A percentile compares a stretch with the other conserved stretches of the same genome.
phyloP scores from a whole-genome alignment of 2,113 vertebrate species.

The Pica pica region DNA sequence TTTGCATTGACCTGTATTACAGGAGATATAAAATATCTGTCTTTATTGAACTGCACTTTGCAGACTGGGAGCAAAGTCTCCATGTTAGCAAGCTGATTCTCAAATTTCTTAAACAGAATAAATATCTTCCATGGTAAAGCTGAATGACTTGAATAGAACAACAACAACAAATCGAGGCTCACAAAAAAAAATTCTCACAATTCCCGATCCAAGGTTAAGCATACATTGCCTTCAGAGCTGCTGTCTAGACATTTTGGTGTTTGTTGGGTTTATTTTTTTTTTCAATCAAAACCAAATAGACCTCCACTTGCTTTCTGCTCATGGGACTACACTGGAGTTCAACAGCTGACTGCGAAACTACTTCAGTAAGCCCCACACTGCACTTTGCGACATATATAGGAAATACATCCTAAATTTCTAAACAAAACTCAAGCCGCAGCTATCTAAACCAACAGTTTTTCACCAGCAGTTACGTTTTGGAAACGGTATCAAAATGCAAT shows the following conservation, averaged over 20 bases:
- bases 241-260: neutral
- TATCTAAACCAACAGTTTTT: neutral
- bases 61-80: neutral
- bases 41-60: neutral
- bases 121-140: neutral
- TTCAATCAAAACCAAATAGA: neutral
- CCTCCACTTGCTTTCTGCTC: neutral
- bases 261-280: too few relatives aligned
- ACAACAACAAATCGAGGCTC: neutral
- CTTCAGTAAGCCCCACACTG: neutral
- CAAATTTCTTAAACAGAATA: neutral
- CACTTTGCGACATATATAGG: neutral
- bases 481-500: neutral
- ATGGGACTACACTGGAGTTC: neutral
- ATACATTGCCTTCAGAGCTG: neutral
- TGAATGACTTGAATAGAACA: neutral
- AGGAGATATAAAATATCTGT: neutral
- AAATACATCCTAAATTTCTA: neutral
- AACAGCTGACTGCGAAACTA: neutral
- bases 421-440: neutral
- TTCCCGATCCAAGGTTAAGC: neutral
- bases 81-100: neutral
- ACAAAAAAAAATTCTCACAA: neutral
- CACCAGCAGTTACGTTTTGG: neutral
- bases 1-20: neutral